A percentile compares a stretch with the other conserved stretches of the same genome.
phyloP scores from a whole-genome alignment of 2,888 invertebrate species.

The Oscheius sp. region DNA sequence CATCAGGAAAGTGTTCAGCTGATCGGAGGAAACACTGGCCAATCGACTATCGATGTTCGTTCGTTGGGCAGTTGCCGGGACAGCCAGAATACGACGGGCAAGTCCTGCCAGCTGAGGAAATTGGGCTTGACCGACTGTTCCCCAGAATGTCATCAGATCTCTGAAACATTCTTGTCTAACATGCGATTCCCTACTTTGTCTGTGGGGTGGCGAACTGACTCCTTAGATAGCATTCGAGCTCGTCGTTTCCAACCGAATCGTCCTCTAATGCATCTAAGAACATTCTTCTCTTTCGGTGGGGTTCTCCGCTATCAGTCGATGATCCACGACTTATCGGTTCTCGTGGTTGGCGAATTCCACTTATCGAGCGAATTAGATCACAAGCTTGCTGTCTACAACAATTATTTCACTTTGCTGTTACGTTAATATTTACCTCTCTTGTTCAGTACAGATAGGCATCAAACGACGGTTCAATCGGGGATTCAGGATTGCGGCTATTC shows the following conservation, averaged over 20 bases:
- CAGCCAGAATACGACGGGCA: constrained; percentile 54
- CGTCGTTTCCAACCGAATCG: constrained; percentile 59
- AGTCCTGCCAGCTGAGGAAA: constrained; percentile 57
- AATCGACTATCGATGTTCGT: constrained; percentile 39
- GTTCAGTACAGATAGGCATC: constrained; percentile 54
- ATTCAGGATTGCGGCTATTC: constrained; percentile 62
- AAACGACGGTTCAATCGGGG: constrained; percentile 50
- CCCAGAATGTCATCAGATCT: constrained; percentile 64
- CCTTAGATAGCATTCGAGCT: constrained; percentile 56
- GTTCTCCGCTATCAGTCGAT: constrained; percentile 47
- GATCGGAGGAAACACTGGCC: constrained; percentile 44
- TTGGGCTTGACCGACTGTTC: constrained; percentile 53
- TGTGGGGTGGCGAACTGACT: constrained; percentile 43
- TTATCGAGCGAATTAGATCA: constrained; percentile 40
- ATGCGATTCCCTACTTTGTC: constrained; percentile 38
- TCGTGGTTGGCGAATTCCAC: constrained; percentile 44
- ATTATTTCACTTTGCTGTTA: neutral
- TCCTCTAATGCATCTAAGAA: constrained; percentile 63
- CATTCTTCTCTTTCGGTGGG: constrained; percentile 58
- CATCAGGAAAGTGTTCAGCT: constrained; percentile 50
- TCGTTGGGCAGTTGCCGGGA: constrained; percentile 44
- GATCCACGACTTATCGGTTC: constrained; percentile 48
- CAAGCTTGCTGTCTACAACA: constrained; percentile 30
- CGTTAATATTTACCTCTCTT: constrained; percentile 39
- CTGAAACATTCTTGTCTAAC: constrained; percentile 33